Evolutionary conservation across 1,140 invertebrate species (phyloP), one percentile per base, ranked within the genome.

Genomic region (Panagrolaimus sp.): DNA sequence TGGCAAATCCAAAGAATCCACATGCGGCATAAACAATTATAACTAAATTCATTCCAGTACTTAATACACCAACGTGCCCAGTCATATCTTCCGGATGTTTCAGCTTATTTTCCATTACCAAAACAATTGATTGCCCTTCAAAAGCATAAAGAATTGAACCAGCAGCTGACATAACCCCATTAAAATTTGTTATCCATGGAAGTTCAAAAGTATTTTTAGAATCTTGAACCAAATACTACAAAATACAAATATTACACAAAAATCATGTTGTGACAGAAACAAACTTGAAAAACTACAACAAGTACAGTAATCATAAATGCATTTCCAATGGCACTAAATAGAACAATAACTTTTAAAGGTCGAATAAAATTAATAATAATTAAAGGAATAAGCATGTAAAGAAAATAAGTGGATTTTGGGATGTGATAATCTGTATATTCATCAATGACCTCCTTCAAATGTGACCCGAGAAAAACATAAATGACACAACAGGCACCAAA

Each of bases 1-100:
- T 78, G 7, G 74, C 66, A 67, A 80, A 84, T 26, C 83, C 82
- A 46, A 82, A 72, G 46, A 83, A 78, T 8, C 81, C 83, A 17
- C 68, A 44, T 9, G 75, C 52, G 0, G 69, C 75, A 62, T 80
- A 83, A 12, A 82, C 48, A 9, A 73, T 47, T 9, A 72, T 74
- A 4, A 83, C 75, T 17, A 83, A 38, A 66, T 45, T 44, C 69
- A 80, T 80, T 21, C 75, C 79, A 9, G 70, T 63, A 4, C 77
- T 78, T 14, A 80, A 44, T 32, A 80, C 76, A 38, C 79, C 79
- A 28, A 71, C 70, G 14, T 45, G 17, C 38, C 80, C 77, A 24
- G 72, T 52, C 79, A 80, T 80, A 43, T 82, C 71, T 26, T 68
- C 63, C 24, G 78, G 76, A 15, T 69, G 64, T 48, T 73, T 68